These are phyloP conservation scores for Upupa epops DNA, from an alignment of 2,113 vertebrate species.

Conservation along the genomic window DNA sequence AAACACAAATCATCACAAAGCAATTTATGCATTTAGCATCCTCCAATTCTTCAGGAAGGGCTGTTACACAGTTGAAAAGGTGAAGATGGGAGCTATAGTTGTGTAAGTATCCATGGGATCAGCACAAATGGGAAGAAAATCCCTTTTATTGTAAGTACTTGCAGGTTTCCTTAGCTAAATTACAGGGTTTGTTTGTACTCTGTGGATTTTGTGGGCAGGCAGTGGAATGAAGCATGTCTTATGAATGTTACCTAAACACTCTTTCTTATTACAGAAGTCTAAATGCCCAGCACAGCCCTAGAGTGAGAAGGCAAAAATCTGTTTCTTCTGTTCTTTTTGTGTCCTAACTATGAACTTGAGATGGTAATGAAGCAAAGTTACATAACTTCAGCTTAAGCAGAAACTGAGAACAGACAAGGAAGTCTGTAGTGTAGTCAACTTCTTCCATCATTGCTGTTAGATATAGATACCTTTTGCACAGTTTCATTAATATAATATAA, in stretches of 20 bases:
- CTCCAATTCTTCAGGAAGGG: neutral
- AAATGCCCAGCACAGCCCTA: neutral
- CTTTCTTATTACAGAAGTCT: neutral
- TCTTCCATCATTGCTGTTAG: neutral
- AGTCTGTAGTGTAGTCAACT: neutral
- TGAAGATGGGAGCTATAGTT: neutral
- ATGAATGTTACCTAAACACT: neutral
- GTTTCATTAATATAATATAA: slow-evolving; percentile 5
- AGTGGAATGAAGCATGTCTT: neutral
- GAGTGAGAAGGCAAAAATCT: neutral
- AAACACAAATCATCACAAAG: slow-evolving; percentile 7
- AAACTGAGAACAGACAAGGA: neutral
- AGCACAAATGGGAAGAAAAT: neutral
- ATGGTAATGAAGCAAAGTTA: neutral
- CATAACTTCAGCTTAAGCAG: neutral
- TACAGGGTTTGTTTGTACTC: neutral
- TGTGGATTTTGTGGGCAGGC: neutral
- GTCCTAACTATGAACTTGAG: neutral
- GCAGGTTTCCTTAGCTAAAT: neutral
- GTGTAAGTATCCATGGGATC: neutral
- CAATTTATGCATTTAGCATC: neutral
- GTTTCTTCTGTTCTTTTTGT: neutral
- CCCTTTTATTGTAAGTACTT: neutral
- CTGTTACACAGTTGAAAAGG: neutral
- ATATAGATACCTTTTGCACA: neutral